Evolutionary conservation across 1,140 invertebrate species (phyloP).

Genomic region (Heliconius nattereri): DNA sequence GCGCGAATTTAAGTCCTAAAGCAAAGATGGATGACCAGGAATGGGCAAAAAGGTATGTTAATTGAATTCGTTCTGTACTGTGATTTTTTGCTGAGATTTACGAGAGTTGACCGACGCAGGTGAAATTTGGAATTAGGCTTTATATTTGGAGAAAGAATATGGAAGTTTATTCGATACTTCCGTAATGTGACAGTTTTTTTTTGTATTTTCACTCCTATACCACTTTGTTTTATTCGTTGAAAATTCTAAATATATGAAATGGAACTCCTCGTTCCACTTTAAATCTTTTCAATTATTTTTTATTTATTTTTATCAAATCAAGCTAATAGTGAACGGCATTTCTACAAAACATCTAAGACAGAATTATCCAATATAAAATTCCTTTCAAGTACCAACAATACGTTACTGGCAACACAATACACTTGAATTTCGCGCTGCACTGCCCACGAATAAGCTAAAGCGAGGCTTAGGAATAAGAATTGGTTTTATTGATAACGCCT

Average conservation of each 20-base stretch:
- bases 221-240: too few relatives aligned
- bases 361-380: slow-evolving; percentile 7
- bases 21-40: slow-evolving; percentile 29
- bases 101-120: slow-evolving; percentile 28
- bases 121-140: slow-evolving; percentile 27
- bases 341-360: neutral
- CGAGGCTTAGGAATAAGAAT: neutral
- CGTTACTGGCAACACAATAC: slow-evolving; percentile 22
- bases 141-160: neutral
- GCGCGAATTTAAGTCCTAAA: slow-evolving; percentile 34
- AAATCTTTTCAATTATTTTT: too few relatives aligned
- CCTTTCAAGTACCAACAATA: slow-evolving; percentile 12
- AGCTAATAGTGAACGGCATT: too few relatives aligned
- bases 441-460: slow-evolving; percentile 15
- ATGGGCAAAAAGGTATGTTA: slow-evolving; percentile 37
- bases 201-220: too few relatives aligned
- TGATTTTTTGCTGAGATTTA: slow-evolving; percentile 35
- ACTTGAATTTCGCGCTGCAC: slow-evolving; percentile 25
- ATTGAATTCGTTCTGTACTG: slow-evolving; percentile 35
- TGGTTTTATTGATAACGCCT: slow-evolving; percentile 2
- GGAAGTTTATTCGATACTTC: neutral
- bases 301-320: too few relatives aligned
- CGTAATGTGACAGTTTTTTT: neutral
- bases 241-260: too few relatives aligned
- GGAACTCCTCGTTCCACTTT: too few relatives aligned